A percentile compares a stretch with the other conserved stretches of the same genome.
Evolutionary conservation across 1,140 invertebrate genomes (phyloP).

Genomic region (Trachymyrmex cornetzi): DNA sequence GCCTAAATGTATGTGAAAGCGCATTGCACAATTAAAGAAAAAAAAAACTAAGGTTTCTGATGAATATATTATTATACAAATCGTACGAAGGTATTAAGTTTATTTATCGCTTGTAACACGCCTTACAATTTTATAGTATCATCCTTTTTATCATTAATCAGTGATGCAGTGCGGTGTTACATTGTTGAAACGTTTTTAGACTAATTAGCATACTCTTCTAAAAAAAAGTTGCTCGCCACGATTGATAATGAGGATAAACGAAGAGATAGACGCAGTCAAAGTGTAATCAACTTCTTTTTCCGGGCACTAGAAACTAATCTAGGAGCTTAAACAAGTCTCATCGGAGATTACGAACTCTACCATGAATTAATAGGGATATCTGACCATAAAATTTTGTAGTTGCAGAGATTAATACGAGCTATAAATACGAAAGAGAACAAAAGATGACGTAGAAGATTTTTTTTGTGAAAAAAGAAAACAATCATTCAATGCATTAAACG

Average conservation of each 20-base stretch:
- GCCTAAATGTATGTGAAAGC: neutral
- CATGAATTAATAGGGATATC: neutral
- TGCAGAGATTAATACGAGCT: neutral
- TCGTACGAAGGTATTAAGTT: neutral
- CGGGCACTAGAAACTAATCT: slow-evolving; percentile 6
- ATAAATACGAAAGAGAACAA: neutral
- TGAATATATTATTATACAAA: neutral
- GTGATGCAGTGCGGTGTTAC: neutral
- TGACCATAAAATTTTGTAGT: slow-evolving; percentile 1
- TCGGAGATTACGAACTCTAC: slow-evolving; percentile 2
- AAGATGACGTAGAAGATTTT: neutral
- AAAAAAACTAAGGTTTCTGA: neutral
- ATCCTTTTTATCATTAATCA: slow-evolving; percentile 17
- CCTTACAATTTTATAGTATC: slow-evolving; percentile 2
- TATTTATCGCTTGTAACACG: neutral
- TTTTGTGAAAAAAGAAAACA: neutral
- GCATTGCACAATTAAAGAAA: neutral
- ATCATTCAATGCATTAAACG: neutral
- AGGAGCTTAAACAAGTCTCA: slow-evolving; percentile 8
- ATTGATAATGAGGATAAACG: slow-evolving; percentile 9
- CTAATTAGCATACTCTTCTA: neutral
- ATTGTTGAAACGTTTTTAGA: neutral
- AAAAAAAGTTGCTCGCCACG: neutral
- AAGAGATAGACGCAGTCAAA: neutral
- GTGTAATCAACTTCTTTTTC: slow-evolving; percentile 12